phyloP scores from a whole-genome alignment of 1,140 invertebrate species.

The Drosophila repleta region DNA sequence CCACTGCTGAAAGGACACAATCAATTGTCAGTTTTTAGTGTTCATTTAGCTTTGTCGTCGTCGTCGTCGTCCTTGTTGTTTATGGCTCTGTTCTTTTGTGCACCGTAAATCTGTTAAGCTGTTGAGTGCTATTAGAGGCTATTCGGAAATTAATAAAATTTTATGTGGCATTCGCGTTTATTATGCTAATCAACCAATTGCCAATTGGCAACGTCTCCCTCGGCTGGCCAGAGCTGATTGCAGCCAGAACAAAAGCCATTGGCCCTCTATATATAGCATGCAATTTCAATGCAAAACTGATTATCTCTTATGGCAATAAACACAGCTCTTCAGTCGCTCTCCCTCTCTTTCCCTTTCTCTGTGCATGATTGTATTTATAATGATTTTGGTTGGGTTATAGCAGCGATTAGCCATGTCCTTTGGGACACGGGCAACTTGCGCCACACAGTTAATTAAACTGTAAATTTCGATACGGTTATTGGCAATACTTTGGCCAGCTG shows the following conservation, averaged over 20 bases:
- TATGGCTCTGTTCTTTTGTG: constrained; percentile 57
- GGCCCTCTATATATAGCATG: constrained; percentile 15
- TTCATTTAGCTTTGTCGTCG: constrained; percentile 36
- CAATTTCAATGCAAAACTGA: constrained; percentile 66
- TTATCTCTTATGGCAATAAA: constrained; percentile 74
- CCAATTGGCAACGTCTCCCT: constrained; percentile 7
- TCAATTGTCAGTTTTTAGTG: constrained; percentile 62
- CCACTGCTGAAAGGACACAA: background rate
- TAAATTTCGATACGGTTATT: constrained; percentile 24
- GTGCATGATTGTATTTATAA: constrained; percentile 31
- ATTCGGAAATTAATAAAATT: constrained; percentile 74
- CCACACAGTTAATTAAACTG: constrained; percentile 38
- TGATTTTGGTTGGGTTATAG: constrained; percentile 46
- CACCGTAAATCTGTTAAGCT: constrained; percentile 74
- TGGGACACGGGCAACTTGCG: constrained; percentile 1
- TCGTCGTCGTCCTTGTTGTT: constrained; percentile 45
- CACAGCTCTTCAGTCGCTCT: constrained; percentile 1
- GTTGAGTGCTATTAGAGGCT: constrained; percentile 47
- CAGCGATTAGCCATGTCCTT: constrained; percentile 43
- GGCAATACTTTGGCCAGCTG: background rate
- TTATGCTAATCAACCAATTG: constrained; percentile 67
- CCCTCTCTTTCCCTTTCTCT: constrained; percentile 13
- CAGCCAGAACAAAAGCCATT: constrained; percentile 71
- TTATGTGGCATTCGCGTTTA: constrained; percentile 65
- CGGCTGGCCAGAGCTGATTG: constrained; percentile 37